A percentile compares a stretch with the other conserved stretches of the same genome.
phyloP scores from a whole-genome alignment of 2,888 invertebrate genomes.

The Dolichopus griseipennis region DNA sequence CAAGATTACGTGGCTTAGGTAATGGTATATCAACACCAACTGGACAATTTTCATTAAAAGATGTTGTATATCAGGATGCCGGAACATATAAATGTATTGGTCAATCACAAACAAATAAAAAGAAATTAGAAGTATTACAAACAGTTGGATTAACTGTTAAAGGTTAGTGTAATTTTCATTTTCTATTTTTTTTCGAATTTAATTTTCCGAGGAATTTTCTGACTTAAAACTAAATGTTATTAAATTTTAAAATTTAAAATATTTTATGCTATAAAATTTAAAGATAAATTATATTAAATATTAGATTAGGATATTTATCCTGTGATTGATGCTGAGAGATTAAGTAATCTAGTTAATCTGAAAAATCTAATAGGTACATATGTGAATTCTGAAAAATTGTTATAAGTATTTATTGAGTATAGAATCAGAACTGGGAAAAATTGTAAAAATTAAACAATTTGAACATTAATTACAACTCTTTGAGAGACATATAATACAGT shows the following conservation, averaged over 20 bases:
- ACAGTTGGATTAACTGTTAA: slow-evolving; percentile 49
- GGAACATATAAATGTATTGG: slow-evolving; percentile 66
- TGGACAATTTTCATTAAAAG: slow-evolving; percentile 56
- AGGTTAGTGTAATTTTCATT: slow-evolving; percentile 42
- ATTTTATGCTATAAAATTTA: not conserved
- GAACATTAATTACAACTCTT: no score
- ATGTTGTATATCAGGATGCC: slow-evolving; percentile 66
- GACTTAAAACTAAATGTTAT: not conserved
- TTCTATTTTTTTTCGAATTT: not conserved
- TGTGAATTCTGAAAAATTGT: no score
- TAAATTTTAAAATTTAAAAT: not conserved
- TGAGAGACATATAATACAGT: no score
- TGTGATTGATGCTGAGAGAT: no score
- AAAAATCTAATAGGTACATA: no score
- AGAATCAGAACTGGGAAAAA: no score
- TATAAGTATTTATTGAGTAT: no score
- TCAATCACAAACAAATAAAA: slow-evolving; percentile 42
- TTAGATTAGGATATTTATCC: no score
- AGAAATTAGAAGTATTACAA: slow-evolving; percentile 48
- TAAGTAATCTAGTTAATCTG: no score
- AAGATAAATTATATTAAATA: no score
- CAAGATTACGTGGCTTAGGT: slow-evolving; percentile 48
- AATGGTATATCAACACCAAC: slow-evolving; percentile 48
- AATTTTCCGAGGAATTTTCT: not conserved
- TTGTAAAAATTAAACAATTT: no score